phyloP scores from a whole-genome alignment of 2,113 vertebrate species.

The Donacobius atricapilla region DNA sequence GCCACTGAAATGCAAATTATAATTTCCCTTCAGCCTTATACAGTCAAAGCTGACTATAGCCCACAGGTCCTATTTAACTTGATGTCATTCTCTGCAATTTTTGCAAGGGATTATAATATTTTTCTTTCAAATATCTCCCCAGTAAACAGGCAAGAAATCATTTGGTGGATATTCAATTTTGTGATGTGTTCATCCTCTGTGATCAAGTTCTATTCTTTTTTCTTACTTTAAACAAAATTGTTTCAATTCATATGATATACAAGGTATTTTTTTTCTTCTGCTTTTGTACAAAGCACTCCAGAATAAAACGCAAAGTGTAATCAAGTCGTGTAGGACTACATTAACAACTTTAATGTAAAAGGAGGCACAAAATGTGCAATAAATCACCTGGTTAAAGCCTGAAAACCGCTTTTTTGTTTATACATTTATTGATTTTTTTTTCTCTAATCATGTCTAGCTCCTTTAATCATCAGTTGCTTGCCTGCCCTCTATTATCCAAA shows the following conservation, averaged over 20 bases:
- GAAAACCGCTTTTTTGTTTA: conserved; percentile 56
- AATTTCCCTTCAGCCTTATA: background rate
- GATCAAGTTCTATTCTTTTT: background rate
- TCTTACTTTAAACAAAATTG: background rate
- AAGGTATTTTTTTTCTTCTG: conserved; percentile 22
- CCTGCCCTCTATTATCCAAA: conserved; percentile 44
- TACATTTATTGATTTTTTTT: conserved; percentile 59
- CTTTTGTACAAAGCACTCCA: background rate
- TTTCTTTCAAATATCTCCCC: conserved; percentile 33
- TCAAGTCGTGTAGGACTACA: background rate
- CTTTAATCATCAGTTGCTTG: conserved; percentile 41
- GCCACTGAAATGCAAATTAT: background rate
- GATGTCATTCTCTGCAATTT: background rate
- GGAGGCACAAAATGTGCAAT: background rate
- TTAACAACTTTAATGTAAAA: conserved; percentile 28
- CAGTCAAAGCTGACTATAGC: background rate
- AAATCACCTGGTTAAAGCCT: conserved; percentile 39
- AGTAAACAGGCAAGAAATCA: conserved; percentile 28
- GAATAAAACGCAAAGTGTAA: background rate
- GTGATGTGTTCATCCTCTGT: conserved; percentile 18
- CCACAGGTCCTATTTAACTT: background rate
- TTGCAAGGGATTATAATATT: conserved; percentile 2
- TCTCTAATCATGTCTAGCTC: conserved; percentile 40
- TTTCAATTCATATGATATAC: conserved; percentile 28
- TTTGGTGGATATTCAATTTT: background rate